Percentiles rank a stretch among this genome's conserved stretches.
Conservation (phyloP, 1,140 invertebrate genomes). For the Venustaconcha ellipsiformis region DNA sequence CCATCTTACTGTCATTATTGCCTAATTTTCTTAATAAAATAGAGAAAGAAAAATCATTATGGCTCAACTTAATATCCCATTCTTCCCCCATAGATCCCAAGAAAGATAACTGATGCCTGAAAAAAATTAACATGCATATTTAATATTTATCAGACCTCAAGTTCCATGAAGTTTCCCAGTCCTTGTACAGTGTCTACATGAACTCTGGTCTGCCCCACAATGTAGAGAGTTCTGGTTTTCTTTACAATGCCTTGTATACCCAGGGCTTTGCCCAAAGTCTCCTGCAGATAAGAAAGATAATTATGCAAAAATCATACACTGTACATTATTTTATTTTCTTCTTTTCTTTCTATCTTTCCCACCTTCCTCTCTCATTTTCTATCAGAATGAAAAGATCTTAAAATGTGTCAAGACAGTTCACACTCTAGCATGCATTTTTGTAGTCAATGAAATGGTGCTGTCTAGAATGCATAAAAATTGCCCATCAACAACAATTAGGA, state of each 20-base stretch:
- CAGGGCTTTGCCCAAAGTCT: conserved; percentile 69
- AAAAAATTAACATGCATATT: not conserved
- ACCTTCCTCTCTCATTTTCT: too few relatives aligned
- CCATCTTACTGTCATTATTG: not conserved
- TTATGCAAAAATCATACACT: not conserved
- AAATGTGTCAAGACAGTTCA: too few relatives aligned
- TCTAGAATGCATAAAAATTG: too few relatives aligned
- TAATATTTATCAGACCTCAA: conserved; percentile 78
- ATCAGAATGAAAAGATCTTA: too few relatives aligned
- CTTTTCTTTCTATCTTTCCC: too few relatives aligned
- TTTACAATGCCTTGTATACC: conserved; percentile 78
- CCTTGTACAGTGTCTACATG: conserved; percentile 87
- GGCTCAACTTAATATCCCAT: not conserved
- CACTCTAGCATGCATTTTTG: too few relatives aligned
- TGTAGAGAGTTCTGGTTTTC: conserved; percentile 81
- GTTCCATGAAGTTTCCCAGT: conserved; percentile 89
- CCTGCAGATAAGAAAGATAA: conserved; percentile 40
- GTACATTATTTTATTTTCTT: not conserved
- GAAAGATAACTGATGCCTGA: not conserved
- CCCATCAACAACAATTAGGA: too few relatives aligned
- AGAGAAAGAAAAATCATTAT: not conserved
- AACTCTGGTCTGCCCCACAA: conserved; percentile 87
- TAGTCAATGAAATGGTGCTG: too few relatives aligned
- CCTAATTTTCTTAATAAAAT: not conserved
- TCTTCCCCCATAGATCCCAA: not conserved